These are phyloP conservation scores for Catagonus wagneri DNA, from an alignment of 2,113 vertebrate species.

Conservation along the genomic window DNA sequence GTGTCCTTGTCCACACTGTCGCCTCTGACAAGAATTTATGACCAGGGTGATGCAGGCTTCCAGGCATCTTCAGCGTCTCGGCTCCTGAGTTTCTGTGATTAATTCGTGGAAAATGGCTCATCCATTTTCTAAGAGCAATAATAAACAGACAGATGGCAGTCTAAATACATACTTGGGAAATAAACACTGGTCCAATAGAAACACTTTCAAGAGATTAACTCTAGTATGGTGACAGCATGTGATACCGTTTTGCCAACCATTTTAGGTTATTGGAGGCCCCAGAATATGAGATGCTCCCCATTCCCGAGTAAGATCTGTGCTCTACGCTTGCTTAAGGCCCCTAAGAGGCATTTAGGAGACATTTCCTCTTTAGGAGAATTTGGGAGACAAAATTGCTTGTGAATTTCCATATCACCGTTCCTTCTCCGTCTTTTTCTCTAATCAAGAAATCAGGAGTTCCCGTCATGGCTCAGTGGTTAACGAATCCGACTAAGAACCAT, in stretches of 20 bases:
- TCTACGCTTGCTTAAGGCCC: neutral
- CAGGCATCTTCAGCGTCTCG: neutral
- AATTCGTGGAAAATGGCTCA: neutral
- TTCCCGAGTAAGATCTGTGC: neutral
- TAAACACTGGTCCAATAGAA: constrained; percentile 54
- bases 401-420: neutral
- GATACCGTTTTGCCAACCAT: constrained; percentile 44
- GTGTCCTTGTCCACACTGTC: neutral
- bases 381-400: neutral
- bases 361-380: neutral
- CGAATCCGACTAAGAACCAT: too few species aligned
- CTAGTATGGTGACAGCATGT: constrained; percentile 2
- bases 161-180: constrained; percentile 44
- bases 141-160: constrained; percentile 49
- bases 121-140: constrained; percentile 2
- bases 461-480: too few species aligned
- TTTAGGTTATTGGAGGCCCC: neutral
- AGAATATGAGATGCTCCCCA: neutral
- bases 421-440: neutral
- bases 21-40: neutral
- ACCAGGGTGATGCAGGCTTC: neutral
- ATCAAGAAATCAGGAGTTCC: too few species aligned
- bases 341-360: neutral
- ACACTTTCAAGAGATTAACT: neutral
- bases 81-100: neutral